Percentiles rank a stretch among this genome's conserved stretches.
Conservation (phyloP, 2,888 invertebrate genomes). For the Rhabditophanes sp. region DNA sequence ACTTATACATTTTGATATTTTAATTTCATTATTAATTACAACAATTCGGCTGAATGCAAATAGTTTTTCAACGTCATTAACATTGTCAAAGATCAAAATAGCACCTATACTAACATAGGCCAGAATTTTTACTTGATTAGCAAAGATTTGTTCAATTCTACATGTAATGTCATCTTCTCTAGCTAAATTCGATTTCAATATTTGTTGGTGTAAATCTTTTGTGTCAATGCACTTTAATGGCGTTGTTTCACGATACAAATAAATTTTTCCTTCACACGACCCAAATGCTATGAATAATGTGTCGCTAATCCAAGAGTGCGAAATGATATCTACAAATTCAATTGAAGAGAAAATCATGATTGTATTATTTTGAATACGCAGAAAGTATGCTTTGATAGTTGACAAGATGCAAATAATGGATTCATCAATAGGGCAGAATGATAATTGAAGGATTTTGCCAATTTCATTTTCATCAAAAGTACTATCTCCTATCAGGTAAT, state of each 20-base stretch:
- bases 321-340: slow-evolving; percentile 16
- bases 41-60: too few species aligned
- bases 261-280: slow-evolving; percentile 15
- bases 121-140: too few species aligned
- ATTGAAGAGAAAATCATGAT: slow-evolving; percentile 28
- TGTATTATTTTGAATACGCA: slow-evolving; percentile 17
- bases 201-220: slow-evolving; percentile 13
- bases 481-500: too few species aligned
- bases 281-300: slow-evolving; percentile 36
- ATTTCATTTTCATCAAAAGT: too few species aligned
- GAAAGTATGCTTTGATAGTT: slow-evolving; percentile 15
- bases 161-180: too few species aligned
- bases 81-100: too few species aligned
- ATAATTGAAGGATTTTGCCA: too few species aligned
- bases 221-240: slow-evolving; percentile 24
- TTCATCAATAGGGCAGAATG: slow-evolving; percentile 34
- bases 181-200: slow-evolving; percentile 6
- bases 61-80: too few species aligned
- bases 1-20: too few species aligned
- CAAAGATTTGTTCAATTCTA: too few species aligned
- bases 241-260: slow-evolving; percentile 32
- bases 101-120: too few species aligned
- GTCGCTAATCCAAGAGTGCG: slow-evolving; percentile 32
- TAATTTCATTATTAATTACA: too few species aligned
- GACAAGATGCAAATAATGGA: slow-evolving; percentile 23